These are phyloP conservation scores for Siniperca obscura DNA, from an alignment of 2,797 vertebrate genomes.

Conservation along the genomic window DNA sequence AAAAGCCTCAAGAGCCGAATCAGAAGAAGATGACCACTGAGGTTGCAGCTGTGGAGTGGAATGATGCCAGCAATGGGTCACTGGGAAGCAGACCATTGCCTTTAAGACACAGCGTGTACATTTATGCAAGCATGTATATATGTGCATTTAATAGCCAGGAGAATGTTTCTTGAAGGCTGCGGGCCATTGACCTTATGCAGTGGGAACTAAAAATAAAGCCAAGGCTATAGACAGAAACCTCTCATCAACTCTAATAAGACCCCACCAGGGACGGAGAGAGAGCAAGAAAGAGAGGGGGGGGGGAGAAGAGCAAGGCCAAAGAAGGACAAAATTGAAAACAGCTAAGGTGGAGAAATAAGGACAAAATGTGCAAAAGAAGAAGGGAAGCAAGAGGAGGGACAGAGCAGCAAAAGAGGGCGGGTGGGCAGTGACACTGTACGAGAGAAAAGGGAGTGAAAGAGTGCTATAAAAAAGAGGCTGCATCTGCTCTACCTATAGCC, in stretches of 20 bases:
- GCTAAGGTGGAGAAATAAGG: conserved; percentile 62
- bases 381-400: conserved; percentile 24
- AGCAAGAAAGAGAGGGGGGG: background rate
- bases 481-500: conserved; percentile 79
- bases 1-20: conserved; percentile 52
- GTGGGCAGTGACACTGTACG: conserved; percentile 44
- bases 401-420: conserved; percentile 27
- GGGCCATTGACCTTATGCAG: conserved; percentile 68
- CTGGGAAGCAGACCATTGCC: conserved; percentile 32
- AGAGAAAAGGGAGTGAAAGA: conserved; percentile 44
- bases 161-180: conserved; percentile 72
- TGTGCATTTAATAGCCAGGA: conserved; percentile 51
- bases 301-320: conserved; percentile 71
- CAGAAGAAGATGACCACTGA: conserved; percentile 51
- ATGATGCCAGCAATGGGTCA: conserved; percentile 54
- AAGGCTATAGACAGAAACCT: conserved; percentile 77
- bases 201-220: conserved; percentile 82
- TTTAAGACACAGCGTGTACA: conserved; percentile 16
- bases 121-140: conserved; percentile 49
- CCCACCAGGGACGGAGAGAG: conserved; percentile 70
- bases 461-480: conserved; percentile 68
- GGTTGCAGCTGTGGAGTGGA: conserved; percentile 18
- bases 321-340: conserved; percentile 73
- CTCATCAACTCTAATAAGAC: conserved; percentile 80
- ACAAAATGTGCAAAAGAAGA: conserved; percentile 62